Conservation (phyloP, 2,888 invertebrate genomes). For the Gymnoscelis rufifasciata region DNA sequence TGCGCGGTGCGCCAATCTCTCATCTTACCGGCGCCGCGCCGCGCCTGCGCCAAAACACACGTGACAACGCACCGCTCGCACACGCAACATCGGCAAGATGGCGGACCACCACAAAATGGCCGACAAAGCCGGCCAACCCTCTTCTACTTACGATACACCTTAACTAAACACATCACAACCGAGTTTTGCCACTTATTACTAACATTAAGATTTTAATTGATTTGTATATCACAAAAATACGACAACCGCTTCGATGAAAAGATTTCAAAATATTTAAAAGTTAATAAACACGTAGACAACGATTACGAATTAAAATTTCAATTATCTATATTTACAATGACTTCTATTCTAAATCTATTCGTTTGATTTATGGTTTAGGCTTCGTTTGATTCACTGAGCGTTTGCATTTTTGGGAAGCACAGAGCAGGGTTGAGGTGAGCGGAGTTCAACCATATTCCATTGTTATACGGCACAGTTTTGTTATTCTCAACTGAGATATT, state of each 20-base stretch:
- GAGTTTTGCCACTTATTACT: constrained; percentile 72
- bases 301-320: constrained; percentile 40
- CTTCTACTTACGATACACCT: constrained; percentile 63
- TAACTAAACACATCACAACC: constrained; percentile 78
- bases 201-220: constrained; percentile 39
- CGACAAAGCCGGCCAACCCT: constrained; percentile 12
- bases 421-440: constrained; percentile 62
- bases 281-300: constrained; percentile 62
- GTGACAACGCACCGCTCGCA: constrained; percentile 60
- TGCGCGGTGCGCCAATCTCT: constrained; percentile 71
- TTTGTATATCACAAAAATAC: constrained; percentile 75
- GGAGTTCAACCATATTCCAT: constrained; percentile 76
- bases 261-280: constrained; percentile 55
- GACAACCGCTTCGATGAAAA: constrained; percentile 78
- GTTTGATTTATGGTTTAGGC: constrained; percentile 31
- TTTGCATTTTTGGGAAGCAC: constrained; percentile 63
- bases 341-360: constrained; percentile 29
- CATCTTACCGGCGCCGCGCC: constrained; percentile 77
- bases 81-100: constrained; percentile 53
- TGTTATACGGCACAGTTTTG: constrained; percentile 56
- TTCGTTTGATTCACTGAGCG: constrained; percentile 50
- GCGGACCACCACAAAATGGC: constrained; percentile 26
- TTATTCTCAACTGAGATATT: constrained; percentile 67
- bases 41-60: constrained; percentile 72
- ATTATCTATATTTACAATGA: constrained; percentile 49